Base-by-base conservation (phyloP, 1,140 invertebrate species). In the Eulimnadia texana region DNA sequence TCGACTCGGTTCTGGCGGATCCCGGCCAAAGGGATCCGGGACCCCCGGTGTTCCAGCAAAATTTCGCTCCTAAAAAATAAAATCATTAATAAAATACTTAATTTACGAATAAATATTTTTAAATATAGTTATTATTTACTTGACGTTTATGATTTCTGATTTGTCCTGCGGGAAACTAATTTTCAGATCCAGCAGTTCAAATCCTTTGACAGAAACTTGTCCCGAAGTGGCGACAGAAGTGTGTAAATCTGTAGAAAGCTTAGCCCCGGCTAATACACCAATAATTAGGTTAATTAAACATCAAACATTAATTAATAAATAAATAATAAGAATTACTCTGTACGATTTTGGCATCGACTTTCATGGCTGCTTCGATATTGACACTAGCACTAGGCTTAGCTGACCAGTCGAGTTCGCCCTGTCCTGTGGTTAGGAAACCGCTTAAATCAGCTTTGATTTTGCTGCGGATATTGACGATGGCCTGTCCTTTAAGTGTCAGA, bases 131-230 rank as follows among this genome's bases (percentile, higher is more conserved):
- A 33, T 61, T 67, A 75, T 74, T 76, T 67, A 84, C 81, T 79
- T 79, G 57, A 78, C 79, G 60, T 82, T 79, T 64, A 93, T 78
- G 50, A 95, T 84, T 70, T 95, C 90, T 64, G 88, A 84, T 68
- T 84, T 90, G 24, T 90, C 82, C 66, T 84, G 82, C 0, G 92
- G 91, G 59, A 93, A 74, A 63, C 85, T 84, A 28, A 95, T 77
- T 61, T 85, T 80, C 2, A 90, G 72, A 25, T 80, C 80, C 1
- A 87, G 72, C 0, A 84, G 72, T 62, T 81, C 78, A 1, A 80
- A 74, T 1, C 84, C 82, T n/a, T 83, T 78, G 3, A 93, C 69
- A 63, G 82, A 82, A 2, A 94, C 71, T 55, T 78, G 79, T 0
- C 82, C 82, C 65, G 86, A 84, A 0, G 92, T 71, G 1, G 84